Evolutionary conservation across 1,140 invertebrate species (phyloP).

Genomic region (Scaptomyza montana): DNA sequence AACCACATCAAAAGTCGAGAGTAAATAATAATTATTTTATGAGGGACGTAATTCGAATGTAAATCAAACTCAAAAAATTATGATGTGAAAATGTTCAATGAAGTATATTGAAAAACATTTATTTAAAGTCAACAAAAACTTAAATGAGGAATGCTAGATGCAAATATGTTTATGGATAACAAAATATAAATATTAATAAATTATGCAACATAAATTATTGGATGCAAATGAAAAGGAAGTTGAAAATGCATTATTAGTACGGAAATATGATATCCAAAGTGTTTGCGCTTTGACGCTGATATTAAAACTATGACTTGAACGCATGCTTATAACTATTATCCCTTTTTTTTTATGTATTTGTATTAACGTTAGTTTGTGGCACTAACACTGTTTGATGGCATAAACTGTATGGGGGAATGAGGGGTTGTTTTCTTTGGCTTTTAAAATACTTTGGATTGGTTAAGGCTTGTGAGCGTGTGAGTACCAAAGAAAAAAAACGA

Average conservation of each 20-base stretch:
- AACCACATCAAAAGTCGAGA: neutral
- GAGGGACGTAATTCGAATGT: no score
- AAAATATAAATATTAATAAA: neutral
- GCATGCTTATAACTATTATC: neutral
- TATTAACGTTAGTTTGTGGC: constrained; percentile 4
- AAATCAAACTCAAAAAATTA: no score
- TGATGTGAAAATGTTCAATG: no score
- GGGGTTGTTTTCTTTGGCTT: constrained; percentile 1
- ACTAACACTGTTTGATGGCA: constrained; percentile 24
- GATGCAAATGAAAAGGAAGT: constrained; percentile 3
- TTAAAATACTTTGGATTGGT: no score
- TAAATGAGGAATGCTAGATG: no score
- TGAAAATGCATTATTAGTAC: neutral
- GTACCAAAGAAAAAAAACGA: constrained; percentile 25
- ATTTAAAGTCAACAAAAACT: no score
- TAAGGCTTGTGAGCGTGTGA: constrained; percentile 12
- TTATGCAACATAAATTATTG: constrained; percentile 18
- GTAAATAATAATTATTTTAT: no score
- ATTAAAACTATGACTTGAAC: constrained; percentile 4
- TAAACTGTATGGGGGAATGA: constrained; percentile 14
- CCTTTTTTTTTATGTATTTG: neutral
- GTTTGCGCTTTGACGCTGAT: constrained; percentile 10
- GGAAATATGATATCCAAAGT: constrained; percentile 11
- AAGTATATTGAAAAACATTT: no score
- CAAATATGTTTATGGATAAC: no score